Conservation (phyloP, 2,888 invertebrate genomes). For the Iselma pallidipennis region DNA sequence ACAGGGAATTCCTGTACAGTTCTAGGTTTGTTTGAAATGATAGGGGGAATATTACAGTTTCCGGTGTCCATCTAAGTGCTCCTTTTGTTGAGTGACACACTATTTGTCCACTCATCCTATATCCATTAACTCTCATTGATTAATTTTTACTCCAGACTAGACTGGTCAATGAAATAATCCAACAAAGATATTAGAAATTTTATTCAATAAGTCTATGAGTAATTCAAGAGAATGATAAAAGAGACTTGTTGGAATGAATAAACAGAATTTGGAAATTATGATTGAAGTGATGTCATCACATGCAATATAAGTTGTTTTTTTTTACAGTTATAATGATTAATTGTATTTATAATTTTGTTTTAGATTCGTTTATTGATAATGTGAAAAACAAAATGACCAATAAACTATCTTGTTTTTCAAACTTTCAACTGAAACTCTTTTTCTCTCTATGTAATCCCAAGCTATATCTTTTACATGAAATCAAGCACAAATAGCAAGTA, state of each 20-base stretch:
- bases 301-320: too few species aligned
- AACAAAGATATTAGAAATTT: too few species aligned
- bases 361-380: neutral
- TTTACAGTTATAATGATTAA: too few species aligned
- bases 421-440: neutral
- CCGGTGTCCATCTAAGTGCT: constrained; percentile 43
- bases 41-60: constrained; percentile 29
- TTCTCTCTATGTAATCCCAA: neutral
- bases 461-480: constrained; percentile 43
- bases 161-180: neutral
- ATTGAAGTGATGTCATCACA: too few species aligned
- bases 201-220: too few species aligned
- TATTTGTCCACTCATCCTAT: constrained; percentile 49
- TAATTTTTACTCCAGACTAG: constrained; percentile 32
- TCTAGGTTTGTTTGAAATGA: neutral
- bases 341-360: too few species aligned
- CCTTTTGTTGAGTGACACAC: constrained; percentile 48
- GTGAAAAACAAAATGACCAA: neutral
- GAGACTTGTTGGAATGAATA: too few species aligned
- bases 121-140: constrained; percentile 36
- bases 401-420: neutral
- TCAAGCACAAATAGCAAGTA: constrained; percentile 45
- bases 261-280: too few species aligned
- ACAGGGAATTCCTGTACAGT: neutral
- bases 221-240: too few species aligned